Conservation (phyloP, 2,888 invertebrate genomes). For the Rhopalosiphum nymphaeae region DNA sequence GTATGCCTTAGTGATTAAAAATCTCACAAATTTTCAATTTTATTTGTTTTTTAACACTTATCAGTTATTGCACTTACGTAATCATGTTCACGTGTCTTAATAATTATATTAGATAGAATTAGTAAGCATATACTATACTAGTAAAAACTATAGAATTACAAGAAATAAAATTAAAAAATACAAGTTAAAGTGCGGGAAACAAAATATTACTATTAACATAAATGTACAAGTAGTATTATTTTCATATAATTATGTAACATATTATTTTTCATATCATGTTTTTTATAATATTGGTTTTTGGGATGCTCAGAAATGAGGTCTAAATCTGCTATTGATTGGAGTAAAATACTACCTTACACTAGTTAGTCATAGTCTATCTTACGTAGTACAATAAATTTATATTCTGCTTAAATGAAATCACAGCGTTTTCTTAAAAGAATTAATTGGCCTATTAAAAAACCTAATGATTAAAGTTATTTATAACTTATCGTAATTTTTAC, state of each 20-base stretch:
- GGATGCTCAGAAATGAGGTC: not conserved
- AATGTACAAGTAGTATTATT: not conserved
- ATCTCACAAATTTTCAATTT: not conserved
- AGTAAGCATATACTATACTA: not conserved
- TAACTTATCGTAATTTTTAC: not conserved
- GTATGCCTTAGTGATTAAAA: not conserved
- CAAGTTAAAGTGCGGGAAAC: too few relatives aligned
- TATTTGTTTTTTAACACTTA: not conserved
- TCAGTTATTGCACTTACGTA: not conserved
- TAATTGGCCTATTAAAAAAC: not conserved
- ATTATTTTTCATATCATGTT: not conserved
- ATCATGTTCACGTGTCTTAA: slow-evolving; percentile 15
- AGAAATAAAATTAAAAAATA: too few relatives aligned
- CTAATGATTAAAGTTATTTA: not conserved
- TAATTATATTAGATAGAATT: not conserved
- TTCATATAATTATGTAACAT: not conserved
- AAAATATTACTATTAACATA: not conserved
- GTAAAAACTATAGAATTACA: not conserved
- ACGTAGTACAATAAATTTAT: not conserved
- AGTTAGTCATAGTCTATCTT: not conserved
- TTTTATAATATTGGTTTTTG: not conserved
- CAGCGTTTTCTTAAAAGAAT: not conserved
- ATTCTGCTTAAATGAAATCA: not conserved
- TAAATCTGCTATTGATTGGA: not conserved
- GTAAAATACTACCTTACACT: not conserved